phyloP scores from a whole-genome alignment of 2,113 vertebrate genomes.

The Megaceryle maxima region DNA sequence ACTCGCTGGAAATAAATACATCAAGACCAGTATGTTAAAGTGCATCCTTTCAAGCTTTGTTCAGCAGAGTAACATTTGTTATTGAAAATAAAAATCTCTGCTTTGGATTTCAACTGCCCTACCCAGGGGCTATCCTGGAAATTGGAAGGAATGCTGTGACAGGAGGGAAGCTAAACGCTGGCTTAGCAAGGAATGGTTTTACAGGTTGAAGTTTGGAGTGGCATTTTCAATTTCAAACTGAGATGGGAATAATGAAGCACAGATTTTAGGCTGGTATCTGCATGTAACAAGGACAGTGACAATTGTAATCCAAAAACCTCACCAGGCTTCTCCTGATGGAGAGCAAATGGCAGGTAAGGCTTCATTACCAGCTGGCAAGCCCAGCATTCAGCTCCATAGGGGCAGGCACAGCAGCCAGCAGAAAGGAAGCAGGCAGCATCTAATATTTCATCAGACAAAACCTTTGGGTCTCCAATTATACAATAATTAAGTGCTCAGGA shows the following conservation, averaged over 20 bases:
- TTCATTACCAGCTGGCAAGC: background rate
- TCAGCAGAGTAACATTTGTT: background rate
- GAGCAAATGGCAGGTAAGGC: background rate
- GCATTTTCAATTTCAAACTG: background rate
- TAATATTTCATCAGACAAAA: background rate
- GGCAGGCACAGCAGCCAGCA: background rate
- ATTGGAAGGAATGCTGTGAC: background rate
- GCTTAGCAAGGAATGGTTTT: background rate
- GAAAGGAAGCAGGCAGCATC: background rate
- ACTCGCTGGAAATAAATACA: background rate
- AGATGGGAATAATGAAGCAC: background rate
- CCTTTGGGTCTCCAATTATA: background rate
- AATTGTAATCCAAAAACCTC: background rate
- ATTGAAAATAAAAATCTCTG: background rate
- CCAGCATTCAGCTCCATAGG: rapidly evolving
- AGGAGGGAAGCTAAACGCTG: background rate
- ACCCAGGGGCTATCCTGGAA: background rate
- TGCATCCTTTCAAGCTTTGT: background rate
- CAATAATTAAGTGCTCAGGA: background rate
- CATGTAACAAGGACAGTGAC: background rate
- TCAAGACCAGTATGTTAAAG: background rate
- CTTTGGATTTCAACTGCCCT: background rate
- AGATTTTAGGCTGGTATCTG: background rate
- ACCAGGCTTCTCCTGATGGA: background rate
- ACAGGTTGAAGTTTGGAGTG: background rate